Percentiles rank a stretch among this genome's conserved stretches.
Conservation (phyloP, 1,140 invertebrate genomes). For the Calliphora vicina region DNA sequence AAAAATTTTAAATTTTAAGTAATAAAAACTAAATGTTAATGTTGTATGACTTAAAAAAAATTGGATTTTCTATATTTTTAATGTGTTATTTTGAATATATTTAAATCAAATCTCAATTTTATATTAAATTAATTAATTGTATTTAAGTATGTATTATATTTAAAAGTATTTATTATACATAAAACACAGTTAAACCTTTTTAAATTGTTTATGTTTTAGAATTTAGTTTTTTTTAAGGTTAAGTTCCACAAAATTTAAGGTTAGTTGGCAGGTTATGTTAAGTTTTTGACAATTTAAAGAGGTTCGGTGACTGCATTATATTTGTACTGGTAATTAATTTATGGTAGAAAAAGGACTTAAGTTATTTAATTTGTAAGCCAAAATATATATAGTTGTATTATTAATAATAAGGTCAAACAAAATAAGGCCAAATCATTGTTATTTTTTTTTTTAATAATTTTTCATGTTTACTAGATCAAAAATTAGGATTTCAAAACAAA, state of each 20-base stretch:
- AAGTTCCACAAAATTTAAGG: neutral
- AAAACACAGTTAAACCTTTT: neutral
- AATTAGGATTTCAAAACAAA: neutral
- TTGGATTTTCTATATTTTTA: no score
- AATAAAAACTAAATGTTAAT: no score
- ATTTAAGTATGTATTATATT: neutral
- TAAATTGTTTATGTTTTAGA: neutral
- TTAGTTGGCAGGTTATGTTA: neutral
- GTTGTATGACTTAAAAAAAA: no score
- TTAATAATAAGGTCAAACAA: slow-evolving; percentile 3
- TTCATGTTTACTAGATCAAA: neutral
- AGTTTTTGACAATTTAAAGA: neutral
- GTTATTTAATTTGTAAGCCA: neutral
- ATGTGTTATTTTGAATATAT: no score
- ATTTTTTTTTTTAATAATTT: slow-evolving; percentile 19
- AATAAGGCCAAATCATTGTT: slow-evolving; percentile 29
- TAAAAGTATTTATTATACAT: neutral
- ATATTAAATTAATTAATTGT: no score
- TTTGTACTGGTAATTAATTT: neutral
- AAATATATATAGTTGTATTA: neutral
- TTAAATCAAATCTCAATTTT: neutral
- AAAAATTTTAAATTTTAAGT: no score
- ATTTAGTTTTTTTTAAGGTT: no score
- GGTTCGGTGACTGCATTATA: neutral
- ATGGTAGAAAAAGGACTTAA: neutral